Conservation (phyloP, 2,113 vertebrate species). For the Ptychochromis oligacanthus region DNA sequence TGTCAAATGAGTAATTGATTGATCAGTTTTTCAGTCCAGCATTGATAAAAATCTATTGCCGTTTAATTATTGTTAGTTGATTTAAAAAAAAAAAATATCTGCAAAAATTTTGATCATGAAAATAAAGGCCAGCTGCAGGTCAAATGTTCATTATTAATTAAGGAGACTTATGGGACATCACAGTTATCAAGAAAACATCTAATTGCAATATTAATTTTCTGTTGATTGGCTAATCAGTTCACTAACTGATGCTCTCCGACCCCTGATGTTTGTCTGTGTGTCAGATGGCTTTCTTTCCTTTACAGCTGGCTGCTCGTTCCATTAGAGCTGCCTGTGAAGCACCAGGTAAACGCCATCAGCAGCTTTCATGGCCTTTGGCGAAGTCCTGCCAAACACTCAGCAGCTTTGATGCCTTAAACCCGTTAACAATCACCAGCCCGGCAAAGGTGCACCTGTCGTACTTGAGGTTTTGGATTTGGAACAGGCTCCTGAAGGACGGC, state of each 20-base stretch:
- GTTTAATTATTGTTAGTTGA: background rate
- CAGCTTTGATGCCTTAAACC: constrained; percentile 61
- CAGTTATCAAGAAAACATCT: background rate
- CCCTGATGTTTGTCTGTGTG: background rate
- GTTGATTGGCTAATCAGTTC: background rate
- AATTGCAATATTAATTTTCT: background rate
- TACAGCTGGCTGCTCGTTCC: background rate
- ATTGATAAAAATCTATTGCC: background rate
- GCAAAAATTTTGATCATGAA: background rate
- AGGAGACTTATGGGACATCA: background rate
- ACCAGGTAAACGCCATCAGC: constrained; percentile 44
- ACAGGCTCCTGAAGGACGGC: constrained; percentile 61
- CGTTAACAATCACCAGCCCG: constrained; percentile 63
- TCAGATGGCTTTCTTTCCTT: constrained; percentile 21
- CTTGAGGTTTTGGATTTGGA: constrained; percentile 52
- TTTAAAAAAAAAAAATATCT: background rate
- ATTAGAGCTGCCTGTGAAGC: background rate
- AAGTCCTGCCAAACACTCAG: constrained; percentile 76
- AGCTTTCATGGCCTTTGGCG: constrained; percentile 36
- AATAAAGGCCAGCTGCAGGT: background rate
- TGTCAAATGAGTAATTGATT: background rate
- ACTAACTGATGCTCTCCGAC: background rate
- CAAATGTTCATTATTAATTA: background rate
- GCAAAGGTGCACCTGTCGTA: constrained; percentile 80
- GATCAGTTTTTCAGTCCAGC: background rate